Evolutionary conservation across 1,140 invertebrate genomes (phyloP), one percentile per base, ranked within the genome.

Genomic region (Antheraea pernyi): DNA sequence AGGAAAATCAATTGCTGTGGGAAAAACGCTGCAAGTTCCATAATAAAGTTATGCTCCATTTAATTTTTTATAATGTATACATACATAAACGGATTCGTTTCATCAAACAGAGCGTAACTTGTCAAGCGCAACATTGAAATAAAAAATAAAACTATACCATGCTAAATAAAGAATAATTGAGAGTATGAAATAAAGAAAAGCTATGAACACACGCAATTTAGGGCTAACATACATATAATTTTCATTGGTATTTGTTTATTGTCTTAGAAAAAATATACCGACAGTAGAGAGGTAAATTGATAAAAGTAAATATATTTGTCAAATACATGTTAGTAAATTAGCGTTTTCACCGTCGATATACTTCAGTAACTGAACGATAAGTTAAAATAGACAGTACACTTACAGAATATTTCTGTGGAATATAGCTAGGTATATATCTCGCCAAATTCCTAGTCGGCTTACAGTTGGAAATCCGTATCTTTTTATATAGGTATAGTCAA

Each of bases 181-280:
- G 1, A 16, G 16, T 16, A 53, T 53, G 1, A 53, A 74, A 53
- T 61, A 65, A 66, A 80, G 77, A 19, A 48, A 82, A 86, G 86
- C 86, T 84, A 88, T 88, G 86, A 88, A 88, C 86, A 86, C 80
- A 88, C 83, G 76, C 79, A 82, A 60, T 72, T 72, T 46, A 65
- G n/a, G n/a, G 13, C 5, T 64, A 39, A 39, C 30, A 37, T 30
- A 63, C 3, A 30, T 30, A 36, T 42, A 8, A 64, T 5, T 53
- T 53, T 53, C 46, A 13, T 11, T n/a, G 9, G 39, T 11, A 42
- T 42, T 42, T 8, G 39, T 3, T 42, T 42, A 42, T 63, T 36
- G 9, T 63, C 10, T 36, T n/a, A 30, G 0, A 4, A 22, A 36
- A 11, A 22, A 63, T 30, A 59, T 30, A 30, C 4, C 22, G 22